Evolutionary conservation across 2,113 vertebrate genomes (phyloP).

Genomic region (Rissa tridactyla): DNA sequence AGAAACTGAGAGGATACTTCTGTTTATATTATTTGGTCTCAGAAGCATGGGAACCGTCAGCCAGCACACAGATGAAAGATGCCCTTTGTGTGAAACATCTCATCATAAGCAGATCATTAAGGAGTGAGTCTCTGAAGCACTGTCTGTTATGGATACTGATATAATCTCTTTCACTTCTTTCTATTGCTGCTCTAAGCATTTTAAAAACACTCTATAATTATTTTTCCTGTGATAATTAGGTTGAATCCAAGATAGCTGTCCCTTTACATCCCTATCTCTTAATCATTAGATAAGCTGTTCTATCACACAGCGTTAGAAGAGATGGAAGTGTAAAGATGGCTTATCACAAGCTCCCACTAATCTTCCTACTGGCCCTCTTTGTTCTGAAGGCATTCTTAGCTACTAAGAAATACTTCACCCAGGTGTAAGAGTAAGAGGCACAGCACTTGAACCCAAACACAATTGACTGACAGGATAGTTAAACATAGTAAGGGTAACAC

Average conservation of each 20-base stretch:
- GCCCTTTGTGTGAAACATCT: constrained; percentile 1
- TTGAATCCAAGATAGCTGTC: background rate
- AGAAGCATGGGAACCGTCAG: background rate
- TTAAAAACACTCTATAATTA: constrained; percentile 8
- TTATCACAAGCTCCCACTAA: constrained; percentile 46
- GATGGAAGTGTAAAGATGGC: constrained; percentile 20
- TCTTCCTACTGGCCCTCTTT: background rate
- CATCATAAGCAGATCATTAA: background rate
- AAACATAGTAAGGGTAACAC: background rate
- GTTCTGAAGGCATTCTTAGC: background rate
- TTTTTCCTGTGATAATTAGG: constrained; percentile 38
- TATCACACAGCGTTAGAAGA: constrained; percentile 12
- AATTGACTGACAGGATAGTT: background rate
- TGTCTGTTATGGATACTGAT: background rate
- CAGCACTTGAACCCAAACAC: background rate
- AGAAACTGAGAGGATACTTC: background rate
- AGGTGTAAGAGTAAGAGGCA: background rate
- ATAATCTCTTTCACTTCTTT: constrained; percentile 10
- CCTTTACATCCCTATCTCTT: constrained; percentile 8
- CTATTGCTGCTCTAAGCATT: constrained; percentile 14
- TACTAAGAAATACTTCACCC: background rate
- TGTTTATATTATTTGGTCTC: background rate
- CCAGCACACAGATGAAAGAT: background rate
- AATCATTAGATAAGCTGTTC: constrained; percentile 35
- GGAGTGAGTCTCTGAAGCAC: background rate